A percentile compares a stretch with the other conserved stretches of the same genome.
Conservation (phyloP, 2,888 invertebrate genomes). For the Plagiodera versicolora region DNA sequence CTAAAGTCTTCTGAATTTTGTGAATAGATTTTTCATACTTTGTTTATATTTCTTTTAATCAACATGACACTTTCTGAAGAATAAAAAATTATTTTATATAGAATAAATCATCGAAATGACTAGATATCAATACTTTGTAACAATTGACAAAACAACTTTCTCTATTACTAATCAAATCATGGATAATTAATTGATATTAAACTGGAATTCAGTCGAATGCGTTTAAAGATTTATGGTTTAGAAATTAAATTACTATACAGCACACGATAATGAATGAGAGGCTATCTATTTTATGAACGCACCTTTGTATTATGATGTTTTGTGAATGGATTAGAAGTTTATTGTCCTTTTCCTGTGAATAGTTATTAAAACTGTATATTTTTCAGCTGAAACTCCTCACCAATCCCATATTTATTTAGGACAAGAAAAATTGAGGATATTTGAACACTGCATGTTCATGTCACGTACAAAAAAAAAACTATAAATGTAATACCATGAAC, state of each 20-base stretch:
- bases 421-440: background rate
- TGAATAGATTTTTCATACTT: too few relatives aligned
- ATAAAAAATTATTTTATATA: too few relatives aligned
- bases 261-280: background rate
- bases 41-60: too few relatives aligned
- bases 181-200: background rate
- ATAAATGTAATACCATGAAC: background rate
- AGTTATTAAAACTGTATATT: background rate
- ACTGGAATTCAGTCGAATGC: background rate
- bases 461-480: background rate
- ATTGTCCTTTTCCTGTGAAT: background rate
- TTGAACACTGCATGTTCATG: background rate
- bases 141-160: background rate
- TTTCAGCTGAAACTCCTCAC: background rate
- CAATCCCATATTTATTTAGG: background rate
- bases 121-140: too few relatives aligned
- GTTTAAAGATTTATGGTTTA: background rate
- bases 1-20: too few relatives aligned
- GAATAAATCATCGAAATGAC: too few relatives aligned
- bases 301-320: background rate
- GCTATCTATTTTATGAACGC: background rate
- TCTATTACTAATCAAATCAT: background rate
- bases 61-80: too few relatives aligned
- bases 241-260: slow-evolving; percentile 1
- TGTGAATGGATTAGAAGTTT: background rate